Evolutionary conservation across 1,140 invertebrate species (phyloP).

Genomic region (Delia radicum): DNA sequence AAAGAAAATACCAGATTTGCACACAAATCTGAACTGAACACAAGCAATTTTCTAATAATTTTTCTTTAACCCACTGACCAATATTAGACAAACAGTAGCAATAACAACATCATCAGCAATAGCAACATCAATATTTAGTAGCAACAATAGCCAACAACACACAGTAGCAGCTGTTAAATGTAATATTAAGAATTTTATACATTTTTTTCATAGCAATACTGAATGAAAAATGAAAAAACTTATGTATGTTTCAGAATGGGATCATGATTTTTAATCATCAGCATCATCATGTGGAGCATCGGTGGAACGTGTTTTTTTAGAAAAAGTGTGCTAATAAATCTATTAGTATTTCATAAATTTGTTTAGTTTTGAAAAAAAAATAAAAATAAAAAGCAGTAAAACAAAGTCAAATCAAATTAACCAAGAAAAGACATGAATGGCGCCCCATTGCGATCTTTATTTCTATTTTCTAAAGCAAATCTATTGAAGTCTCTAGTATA

Average conservation of each 20-base stretch:
- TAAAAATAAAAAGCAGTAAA: not conserved
- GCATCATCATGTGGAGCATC: not conserved
- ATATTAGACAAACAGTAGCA: not conserved
- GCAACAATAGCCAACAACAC: no score
- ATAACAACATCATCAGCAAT: no score
- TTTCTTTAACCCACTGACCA: slow-evolving; percentile 11
- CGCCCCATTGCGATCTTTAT: not conserved
- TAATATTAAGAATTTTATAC: no score
- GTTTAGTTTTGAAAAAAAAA: not conserved
- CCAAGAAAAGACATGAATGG: not conserved
- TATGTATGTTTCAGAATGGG: not conserved
- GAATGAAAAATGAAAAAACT: no score
- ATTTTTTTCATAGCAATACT: no score
- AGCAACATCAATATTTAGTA: no score
- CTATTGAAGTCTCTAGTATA: no score
- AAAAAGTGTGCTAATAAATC: slow-evolving; percentile 14
- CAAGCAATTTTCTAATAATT: not conserved
- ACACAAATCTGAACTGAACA: not conserved
- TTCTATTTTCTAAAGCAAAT: not conserved
- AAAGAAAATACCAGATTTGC: not conserved
- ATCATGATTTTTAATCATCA: not conserved
- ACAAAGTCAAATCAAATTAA: not conserved
- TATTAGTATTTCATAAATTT: not conserved
- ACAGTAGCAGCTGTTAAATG: no score
- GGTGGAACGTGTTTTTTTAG: not conserved